phyloP scores from a whole-genome alignment of 2,888 invertebrate genomes.

The Xestobium rufovillosum region DNA sequence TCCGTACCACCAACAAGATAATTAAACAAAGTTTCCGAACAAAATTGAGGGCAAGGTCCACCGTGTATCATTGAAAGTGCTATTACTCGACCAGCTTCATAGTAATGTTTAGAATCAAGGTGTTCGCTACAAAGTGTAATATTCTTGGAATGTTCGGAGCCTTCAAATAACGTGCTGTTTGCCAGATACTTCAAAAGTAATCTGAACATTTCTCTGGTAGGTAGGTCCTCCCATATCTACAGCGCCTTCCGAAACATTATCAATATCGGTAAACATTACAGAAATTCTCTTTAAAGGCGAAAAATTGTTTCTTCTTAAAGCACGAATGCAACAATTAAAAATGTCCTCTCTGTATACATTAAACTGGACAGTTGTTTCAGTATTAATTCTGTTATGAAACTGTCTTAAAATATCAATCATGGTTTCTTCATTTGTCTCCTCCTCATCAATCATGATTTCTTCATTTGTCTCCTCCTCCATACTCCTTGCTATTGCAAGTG shows the following conservation, averaged over 20 bases:
- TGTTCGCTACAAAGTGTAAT: slow-evolving; percentile 13
- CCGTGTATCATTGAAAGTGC: slow-evolving; percentile 21
- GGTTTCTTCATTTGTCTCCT: slow-evolving; percentile 21
- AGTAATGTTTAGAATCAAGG: slow-evolving; percentile 16
- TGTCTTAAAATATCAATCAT: slow-evolving; percentile 19
- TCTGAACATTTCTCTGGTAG: slow-evolving; percentile 8
- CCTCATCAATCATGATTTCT: slow-evolving; percentile 20
- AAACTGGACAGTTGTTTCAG: slow-evolving; percentile 8
- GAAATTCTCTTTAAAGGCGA: slow-evolving; percentile 6
- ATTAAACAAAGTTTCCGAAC: slow-evolving; percentile 17
- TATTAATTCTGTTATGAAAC: slow-evolving; percentile 9
- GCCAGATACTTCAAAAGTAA: slow-evolving; percentile 6
- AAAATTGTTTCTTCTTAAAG: slow-evolving; percentile 8
- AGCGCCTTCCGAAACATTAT: slow-evolving; percentile 11
- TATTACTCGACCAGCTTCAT: slow-evolving; percentile 20
- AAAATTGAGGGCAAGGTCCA: slow-evolving; percentile 19
- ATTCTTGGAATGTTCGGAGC: slow-evolving; percentile 14
- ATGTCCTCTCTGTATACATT: slow-evolving; percentile 10
- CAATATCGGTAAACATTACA: slow-evolving; percentile 10
- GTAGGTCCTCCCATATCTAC: slow-evolving; percentile 11
- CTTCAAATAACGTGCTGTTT: slow-evolving; percentile 5
- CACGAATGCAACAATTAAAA: slow-evolving; percentile 11
- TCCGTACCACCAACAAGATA: slow-evolving; percentile 10
- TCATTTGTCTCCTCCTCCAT: slow-evolving; percentile 18
- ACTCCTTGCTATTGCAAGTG: slow-evolving; percentile 1